A percentile compares a stretch with the other conserved stretches of the same genome.
phyloP scores from a whole-genome alignment of 2,113 vertebrate genomes.

The Megaceryle torquata region DNA sequence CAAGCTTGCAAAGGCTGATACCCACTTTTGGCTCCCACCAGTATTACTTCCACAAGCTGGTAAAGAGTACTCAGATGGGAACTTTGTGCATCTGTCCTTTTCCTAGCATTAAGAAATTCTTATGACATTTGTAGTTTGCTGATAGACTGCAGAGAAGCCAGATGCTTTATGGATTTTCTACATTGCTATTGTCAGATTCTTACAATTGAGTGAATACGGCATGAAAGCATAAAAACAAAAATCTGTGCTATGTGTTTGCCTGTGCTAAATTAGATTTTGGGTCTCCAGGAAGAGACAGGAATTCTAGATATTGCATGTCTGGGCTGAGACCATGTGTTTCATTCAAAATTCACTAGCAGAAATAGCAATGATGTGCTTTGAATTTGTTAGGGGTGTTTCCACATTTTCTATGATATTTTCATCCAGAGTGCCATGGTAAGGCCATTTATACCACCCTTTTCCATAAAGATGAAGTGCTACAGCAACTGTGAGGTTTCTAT shows the following conservation, averaged over 20 bases:
- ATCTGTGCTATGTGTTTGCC: not conserved
- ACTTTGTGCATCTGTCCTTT: not conserved
- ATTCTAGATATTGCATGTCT: slow-evolving; percentile 27
- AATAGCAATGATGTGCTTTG: not conserved
- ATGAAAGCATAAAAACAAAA: not conserved
- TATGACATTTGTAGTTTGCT: slow-evolving; percentile 43
- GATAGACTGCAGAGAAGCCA: slow-evolving; percentile 38
- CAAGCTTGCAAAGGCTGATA: not conserved
- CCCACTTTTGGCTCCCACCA: not conserved
- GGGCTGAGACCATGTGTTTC: not conserved
- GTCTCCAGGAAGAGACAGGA: slow-evolving; percentile 31
- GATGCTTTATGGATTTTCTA: slow-evolving; percentile 51
- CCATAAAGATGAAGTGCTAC: not conserved
- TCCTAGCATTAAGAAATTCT: slow-evolving; percentile 9
- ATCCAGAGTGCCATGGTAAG: not conserved
- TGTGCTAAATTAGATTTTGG: slow-evolving; percentile 44
- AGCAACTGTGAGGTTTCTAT: not conserved
- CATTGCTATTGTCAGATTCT: slow-evolving; percentile 37
- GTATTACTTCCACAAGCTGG: not conserved
- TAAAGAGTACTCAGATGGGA: not conserved
- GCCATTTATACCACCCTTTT: slow-evolving; percentile 6
- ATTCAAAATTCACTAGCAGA: slow-evolving; percentile 40
- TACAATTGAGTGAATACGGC: slow-evolving; percentile 11
- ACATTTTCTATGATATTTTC: not conserved
- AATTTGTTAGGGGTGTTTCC: slow-evolving; percentile 8